A percentile compares a stretch with the other conserved stretches of the same genome.
These are phyloP conservation scores for Brachionus calyciflorus DNA, from an alignment of 1,140 invertebrate genomes.

Conservation along the genomic window DNA sequence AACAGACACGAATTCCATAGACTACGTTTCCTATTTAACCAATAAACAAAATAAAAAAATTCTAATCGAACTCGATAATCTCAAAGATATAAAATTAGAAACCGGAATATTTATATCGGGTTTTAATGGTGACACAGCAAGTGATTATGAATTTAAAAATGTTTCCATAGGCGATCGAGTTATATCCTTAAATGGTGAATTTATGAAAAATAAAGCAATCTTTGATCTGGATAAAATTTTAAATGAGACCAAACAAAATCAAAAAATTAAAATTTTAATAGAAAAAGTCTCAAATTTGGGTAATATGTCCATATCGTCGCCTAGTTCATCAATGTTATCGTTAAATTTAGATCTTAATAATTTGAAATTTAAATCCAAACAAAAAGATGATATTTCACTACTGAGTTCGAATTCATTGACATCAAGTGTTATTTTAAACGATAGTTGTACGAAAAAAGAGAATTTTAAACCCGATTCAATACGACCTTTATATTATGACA, in stretches of 20 bases:
- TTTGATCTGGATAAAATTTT: neutral
- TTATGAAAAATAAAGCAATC: neutral
- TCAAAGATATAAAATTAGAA: neutral
- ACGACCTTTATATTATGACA: neutral
- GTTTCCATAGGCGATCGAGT: neutral
- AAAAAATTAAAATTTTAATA: neutral
- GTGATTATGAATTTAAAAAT: conserved; percentile 17
- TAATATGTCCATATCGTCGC: neutral
- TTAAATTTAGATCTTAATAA: conserved; percentile 13
- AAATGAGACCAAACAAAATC: neutral
- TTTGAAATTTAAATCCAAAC: conserved; percentile 2
- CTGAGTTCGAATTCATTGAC: conserved; percentile 19
- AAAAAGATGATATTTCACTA: neutral
- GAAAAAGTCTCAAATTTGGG: conserved; percentile 6
- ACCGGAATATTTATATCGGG: neutral
- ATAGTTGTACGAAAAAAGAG: neutral
- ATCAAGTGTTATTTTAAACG: neutral
- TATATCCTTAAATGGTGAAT: neutral
- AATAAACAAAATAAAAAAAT: conserved; percentile 20
- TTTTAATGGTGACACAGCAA: neutral
- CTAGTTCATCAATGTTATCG: conserved; percentile 21
- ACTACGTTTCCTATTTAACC: conserved; percentile 3
- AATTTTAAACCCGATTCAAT: neutral
- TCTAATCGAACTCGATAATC: neutral
- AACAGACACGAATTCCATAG: neutral